phyloP scores from a whole-genome alignment of 2,888 invertebrate species.

The Hemicrepidius hirtus region DNA sequence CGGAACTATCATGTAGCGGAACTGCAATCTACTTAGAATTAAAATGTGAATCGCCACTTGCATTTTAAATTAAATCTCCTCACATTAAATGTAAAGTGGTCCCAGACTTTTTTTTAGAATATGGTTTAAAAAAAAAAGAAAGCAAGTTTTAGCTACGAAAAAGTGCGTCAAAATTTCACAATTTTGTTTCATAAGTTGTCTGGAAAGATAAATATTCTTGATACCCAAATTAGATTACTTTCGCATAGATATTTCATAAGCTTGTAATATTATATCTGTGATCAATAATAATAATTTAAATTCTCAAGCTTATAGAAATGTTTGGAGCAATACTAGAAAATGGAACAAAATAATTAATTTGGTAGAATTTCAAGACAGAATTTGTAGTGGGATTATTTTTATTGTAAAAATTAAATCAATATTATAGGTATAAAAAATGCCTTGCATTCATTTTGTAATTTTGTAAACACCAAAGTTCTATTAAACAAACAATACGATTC shows the following conservation, averaged over 20 bases:
- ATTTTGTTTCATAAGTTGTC: conserved; percentile 3
- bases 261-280: too few species aligned
- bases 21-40: conserved; percentile 26
- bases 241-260: not conserved
- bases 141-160: not conserved
- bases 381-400: too few species aligned
- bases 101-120: too few species aligned
- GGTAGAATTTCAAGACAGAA: too few species aligned
- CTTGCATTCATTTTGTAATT: not conserved
- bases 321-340: too few species aligned
- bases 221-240: conserved; percentile 1
- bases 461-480: not conserved
- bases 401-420: too few species aligned
- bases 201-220: not conserved
- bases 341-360: too few species aligned
- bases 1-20: too few species aligned
- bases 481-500: not conserved
- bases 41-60: not conserved
- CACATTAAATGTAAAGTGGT: not conserved
- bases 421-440: too few species aligned
- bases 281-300: too few species aligned
- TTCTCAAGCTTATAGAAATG: too few species aligned
- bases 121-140: not conserved
- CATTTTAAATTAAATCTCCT: not conserved
- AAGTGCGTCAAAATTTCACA: conserved; percentile 10